Conservation (phyloP, 2,113 vertebrate genomes). For the Rhadina sibilatrix region DNA sequence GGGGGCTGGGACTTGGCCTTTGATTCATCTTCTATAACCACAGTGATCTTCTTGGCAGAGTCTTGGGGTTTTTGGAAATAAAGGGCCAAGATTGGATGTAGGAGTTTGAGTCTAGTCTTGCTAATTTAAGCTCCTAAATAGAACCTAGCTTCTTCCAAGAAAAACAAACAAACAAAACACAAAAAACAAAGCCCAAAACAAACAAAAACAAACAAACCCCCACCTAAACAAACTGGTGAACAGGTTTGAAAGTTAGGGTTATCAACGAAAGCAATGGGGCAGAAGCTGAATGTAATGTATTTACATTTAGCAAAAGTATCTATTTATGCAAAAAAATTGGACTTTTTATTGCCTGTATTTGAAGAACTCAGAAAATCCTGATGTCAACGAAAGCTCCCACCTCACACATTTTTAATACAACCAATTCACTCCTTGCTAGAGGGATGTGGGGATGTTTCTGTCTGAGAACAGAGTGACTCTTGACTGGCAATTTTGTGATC, state of each 20-base stretch:
- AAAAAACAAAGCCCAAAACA: too few relatives aligned
- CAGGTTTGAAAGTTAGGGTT: background rate
- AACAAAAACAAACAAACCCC: too few relatives aligned
- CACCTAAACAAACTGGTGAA: background rate
- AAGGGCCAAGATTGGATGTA: background rate
- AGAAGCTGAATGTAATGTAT: background rate
- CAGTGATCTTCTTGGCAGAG: background rate
- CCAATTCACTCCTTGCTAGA: rapidly evolving
- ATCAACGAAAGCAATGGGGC: too few relatives aligned
- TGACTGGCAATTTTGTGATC: rapidly evolving
- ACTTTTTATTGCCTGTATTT: background rate
- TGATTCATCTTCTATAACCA: background rate
- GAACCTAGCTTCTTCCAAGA: background rate
- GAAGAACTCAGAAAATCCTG: background rate
- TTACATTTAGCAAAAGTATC: background rate
- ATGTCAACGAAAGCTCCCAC: background rate
- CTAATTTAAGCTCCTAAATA: background rate
- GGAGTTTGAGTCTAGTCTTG: background rate
- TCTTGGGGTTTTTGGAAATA: background rate
- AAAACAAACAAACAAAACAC: too few relatives aligned
- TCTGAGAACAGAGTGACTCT: background rate
- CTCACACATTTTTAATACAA: background rate
- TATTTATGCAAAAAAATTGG: background rate
- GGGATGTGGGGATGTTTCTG: background rate
- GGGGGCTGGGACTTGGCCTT: background rate